Evolutionary conservation across 2,797 vertebrate species (phyloP).

Genomic region (Sebastes itinus): DNA sequence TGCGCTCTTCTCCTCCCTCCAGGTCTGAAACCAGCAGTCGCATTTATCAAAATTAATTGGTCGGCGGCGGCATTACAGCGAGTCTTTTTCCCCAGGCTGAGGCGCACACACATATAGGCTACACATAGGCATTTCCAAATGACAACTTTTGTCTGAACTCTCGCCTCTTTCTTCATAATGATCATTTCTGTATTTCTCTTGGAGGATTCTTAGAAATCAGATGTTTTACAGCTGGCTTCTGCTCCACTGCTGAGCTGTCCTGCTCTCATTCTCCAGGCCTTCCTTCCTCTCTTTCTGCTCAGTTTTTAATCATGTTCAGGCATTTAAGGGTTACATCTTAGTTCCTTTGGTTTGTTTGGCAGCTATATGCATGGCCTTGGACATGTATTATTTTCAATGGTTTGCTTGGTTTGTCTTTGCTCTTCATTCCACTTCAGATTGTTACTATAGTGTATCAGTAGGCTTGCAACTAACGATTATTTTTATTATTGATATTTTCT

Average conservation of each 20-base stretch:
- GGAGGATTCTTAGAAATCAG: background rate
- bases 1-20: constrained; percentile 13
- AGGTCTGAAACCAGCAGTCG: constrained; percentile 45
- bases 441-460: background rate
- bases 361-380: background rate
- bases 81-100: constrained; percentile 44
- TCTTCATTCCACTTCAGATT: background rate
- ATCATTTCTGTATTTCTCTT: constrained; percentile 4
- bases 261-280: background rate
- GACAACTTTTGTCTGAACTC: constrained; percentile 40
- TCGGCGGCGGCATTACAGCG: constrained; percentile 44
- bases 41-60: constrained; percentile 82
- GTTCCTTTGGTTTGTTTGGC: background rate
- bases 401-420: background rate
- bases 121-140: constrained; percentile 18
- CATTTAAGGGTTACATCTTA: background rate
- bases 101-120: background rate
- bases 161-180: background rate
- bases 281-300: background rate
- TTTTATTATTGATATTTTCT: background rate
- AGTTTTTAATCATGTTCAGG: background rate
- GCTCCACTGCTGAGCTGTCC: background rate
- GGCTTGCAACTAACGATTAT: background rate
- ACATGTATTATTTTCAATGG: background rate
- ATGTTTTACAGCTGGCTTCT: background rate